These are phyloP conservation scores for Patella vulgata DNA, from an alignment of 1,140 invertebrate genomes.

Conservation along the genomic window DNA sequence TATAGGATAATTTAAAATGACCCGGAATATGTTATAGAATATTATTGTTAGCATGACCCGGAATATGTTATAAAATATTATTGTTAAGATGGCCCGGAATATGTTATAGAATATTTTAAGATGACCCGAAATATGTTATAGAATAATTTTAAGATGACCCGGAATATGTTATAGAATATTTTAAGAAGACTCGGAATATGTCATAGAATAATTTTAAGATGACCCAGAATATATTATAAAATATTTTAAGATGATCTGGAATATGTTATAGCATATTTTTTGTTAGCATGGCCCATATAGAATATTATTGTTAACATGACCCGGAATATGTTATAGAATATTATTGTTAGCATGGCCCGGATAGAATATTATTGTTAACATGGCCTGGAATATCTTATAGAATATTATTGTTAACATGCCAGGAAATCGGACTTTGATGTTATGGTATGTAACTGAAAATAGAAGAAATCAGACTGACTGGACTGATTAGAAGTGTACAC, in stretches of 20 bases:
- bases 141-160: background rate
- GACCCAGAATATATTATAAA: no score
- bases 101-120: background rate
- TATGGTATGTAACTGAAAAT: no score
- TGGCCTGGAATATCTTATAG: background rate
- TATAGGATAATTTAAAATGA: background rate
- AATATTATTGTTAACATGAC: background rate
- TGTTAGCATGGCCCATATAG: no score
- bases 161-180: background rate
- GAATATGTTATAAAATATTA: no score
- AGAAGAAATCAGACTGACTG: no score
- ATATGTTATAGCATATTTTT: background rate
- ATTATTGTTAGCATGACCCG: background rate
- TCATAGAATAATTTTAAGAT: background rate
- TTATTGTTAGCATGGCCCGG: no score
- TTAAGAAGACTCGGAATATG: background rate
- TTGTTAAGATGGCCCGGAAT: no score
- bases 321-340: conserved; percentile 4
- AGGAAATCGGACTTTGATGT: no score
- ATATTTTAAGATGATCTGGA: background rate
- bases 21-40: background rate
- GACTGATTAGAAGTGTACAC: no score
- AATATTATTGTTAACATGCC: background rate
- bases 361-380: no score
- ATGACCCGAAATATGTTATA: no score